A percentile compares a stretch with the other conserved stretches of the same genome.
These are phyloP conservation scores for Gulo gulo DNA, from an alignment of 2,113 vertebrate genomes.

Conservation along the genomic window DNA sequence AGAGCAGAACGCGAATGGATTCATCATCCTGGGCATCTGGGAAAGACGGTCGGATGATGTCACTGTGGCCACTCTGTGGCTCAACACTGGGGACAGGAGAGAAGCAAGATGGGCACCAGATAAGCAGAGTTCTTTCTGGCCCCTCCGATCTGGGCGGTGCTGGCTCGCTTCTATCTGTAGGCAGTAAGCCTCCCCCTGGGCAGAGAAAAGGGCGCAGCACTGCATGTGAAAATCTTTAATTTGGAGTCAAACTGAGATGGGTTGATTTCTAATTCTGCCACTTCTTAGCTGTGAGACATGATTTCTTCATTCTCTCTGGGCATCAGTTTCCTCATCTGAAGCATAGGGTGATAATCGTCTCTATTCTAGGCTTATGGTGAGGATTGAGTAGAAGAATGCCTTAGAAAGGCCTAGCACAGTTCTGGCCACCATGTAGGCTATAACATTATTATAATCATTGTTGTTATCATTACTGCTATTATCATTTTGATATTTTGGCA, in stretches of 20 bases:
- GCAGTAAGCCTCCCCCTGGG: background rate
- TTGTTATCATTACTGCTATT: no score
- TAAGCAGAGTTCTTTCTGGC: background rate
- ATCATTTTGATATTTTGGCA: no score
- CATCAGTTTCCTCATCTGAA: background rate
- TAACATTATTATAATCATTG: background rate
- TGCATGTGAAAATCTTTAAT: background rate
- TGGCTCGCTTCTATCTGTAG: background rate
- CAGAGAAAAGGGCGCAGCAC: background rate
- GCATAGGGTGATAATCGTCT: background rate
- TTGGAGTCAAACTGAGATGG: background rate
- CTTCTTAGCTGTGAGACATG: background rate
- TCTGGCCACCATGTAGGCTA: background rate
- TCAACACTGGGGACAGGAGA: background rate
- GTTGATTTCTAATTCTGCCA: background rate
- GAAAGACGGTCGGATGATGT: no score
- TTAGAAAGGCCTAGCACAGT: background rate
- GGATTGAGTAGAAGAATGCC: background rate
- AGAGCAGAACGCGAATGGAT: background rate
- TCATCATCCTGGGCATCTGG: no score
- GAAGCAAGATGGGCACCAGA: fast-evolving
- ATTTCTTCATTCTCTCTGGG: background rate
- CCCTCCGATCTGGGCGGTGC: background rate
- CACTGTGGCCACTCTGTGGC: fast-evolving
- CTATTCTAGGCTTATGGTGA: background rate